These are phyloP conservation scores for Oscheius onirici DNA, from an alignment of 2,888 invertebrate genomes.

Conservation along the genomic window DNA sequence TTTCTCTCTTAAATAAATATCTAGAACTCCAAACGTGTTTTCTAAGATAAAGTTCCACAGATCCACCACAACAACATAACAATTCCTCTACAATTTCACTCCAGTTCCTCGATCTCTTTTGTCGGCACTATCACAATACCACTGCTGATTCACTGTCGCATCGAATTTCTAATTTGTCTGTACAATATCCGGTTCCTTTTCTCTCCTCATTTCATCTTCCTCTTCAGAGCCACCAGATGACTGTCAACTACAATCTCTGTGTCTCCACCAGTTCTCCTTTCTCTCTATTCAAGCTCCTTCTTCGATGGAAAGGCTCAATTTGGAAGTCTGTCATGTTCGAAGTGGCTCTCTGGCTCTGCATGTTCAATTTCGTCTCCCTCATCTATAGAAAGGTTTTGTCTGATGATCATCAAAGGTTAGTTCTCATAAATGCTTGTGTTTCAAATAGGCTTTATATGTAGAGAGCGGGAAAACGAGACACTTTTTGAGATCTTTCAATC, in stretches of 20 bases:
- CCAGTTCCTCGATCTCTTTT: no score
- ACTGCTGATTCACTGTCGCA: no score
- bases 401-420: conserved; percentile 42
- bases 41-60: no score
- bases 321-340: conserved; percentile 54
- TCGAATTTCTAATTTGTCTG: no score
- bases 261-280: conserved; percentile 40
- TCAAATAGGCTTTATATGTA: no score
- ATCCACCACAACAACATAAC: no score
- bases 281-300: conserved; percentile 43
- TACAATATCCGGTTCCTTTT: no score
- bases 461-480: not conserved
- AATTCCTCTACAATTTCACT: no score
- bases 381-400: conserved; percentile 41
- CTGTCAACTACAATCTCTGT: conserved; percentile 52
- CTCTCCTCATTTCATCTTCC: no score
- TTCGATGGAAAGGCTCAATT: conserved; percentile 52
- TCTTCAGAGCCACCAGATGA: conserved; percentile 34
- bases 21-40: no score
- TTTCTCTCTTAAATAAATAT: no score
- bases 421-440: not conserved
- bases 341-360: conserved; percentile 43
- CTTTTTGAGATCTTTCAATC: not conserved
- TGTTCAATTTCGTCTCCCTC: conserved; percentile 39
- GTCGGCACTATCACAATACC: no score